These are phyloP conservation scores for Chaetura pelagica DNA, from an alignment of 2,113 vertebrate genomes.

Conservation along the genomic window DNA sequence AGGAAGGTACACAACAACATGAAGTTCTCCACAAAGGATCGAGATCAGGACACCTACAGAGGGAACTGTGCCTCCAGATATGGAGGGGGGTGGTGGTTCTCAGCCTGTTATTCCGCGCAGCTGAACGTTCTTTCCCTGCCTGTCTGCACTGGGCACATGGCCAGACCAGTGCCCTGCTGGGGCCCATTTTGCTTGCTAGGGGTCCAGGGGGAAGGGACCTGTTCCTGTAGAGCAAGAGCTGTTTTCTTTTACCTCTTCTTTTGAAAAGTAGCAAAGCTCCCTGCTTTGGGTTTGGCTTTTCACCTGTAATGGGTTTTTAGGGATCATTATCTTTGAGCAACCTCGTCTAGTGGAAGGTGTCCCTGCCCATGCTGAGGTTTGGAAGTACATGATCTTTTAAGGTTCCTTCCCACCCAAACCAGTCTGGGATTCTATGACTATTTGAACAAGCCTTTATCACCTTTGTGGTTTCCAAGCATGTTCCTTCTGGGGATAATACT, in stretches of 20 bases:
- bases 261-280: not conserved
- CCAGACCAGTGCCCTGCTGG: not conserved
- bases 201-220: not conserved
- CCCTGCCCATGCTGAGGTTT: too few species aligned
- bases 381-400: too few species aligned
- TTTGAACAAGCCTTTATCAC: not conserved
- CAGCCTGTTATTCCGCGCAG: not conserved
- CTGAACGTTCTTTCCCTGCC: not conserved
- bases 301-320: not conserved
- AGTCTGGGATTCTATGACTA: too few species aligned
- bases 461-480: accelerated
- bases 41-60: slow-evolving; percentile 45
- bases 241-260: not conserved
- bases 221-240: not conserved
- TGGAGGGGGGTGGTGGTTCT: slow-evolving; percentile 61
- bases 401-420: too few species aligned
- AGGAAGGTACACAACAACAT: slow-evolving; percentile 55
- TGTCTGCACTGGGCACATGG: not conserved
- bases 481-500: not conserved
- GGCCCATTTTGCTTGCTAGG: accelerated
- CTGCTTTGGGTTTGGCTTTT: not conserved
- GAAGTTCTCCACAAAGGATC: slow-evolving; percentile 65
- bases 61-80: slow-evolving; percentile 46
- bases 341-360: too few species aligned
- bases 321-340: not conserved